A percentile compares a stretch with the other conserved stretches of the same genome.
Conservation (phyloP, 2,888 invertebrate genomes). For the Tetragonisca angustula region DNA sequence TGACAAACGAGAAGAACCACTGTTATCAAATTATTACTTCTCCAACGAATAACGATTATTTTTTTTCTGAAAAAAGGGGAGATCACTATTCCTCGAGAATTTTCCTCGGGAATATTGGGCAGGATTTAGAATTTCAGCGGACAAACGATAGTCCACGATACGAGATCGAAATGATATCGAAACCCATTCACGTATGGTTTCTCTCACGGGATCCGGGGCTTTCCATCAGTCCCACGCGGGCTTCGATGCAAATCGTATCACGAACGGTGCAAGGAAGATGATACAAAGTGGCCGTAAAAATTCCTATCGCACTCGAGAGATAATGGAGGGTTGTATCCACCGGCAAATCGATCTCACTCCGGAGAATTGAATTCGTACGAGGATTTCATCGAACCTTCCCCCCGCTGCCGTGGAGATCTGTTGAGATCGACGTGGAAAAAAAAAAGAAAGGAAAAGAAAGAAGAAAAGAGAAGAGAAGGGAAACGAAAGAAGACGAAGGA, state of each 20-base stretch:
- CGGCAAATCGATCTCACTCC: constrained; percentile 34
- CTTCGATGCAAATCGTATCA: constrained; percentile 49
- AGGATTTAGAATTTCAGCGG: constrained; percentile 16
- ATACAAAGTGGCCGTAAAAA: constrained; percentile 76
- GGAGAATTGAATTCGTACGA: constrained; percentile 69
- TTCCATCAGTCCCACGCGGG: constrained; percentile 52
- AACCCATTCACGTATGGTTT: constrained; percentile 65
- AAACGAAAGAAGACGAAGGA: neutral
- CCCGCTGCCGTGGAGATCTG: constrained; percentile 36
- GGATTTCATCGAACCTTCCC: constrained; percentile 43
- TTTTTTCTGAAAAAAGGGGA: neutral
- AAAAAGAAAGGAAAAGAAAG: neutral
- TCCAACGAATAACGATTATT: neutral
- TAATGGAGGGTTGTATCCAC: constrained; percentile 67
- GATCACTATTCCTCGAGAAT: neutral
- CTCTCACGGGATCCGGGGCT: constrained; percentile 51
- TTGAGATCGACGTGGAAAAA: neutral
- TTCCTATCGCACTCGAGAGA: constrained; percentile 75
- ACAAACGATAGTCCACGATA: neutral
- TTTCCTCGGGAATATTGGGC: neutral
- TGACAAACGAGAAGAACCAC: neutral
- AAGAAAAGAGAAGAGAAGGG: neutral
- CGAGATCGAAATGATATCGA: constrained; percentile 40
- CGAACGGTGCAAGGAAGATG: constrained; percentile 66
- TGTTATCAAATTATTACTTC: neutral